These are phyloP conservation scores for Bradynema listronoti DNA, from an alignment of 1,140 invertebrate species.

Conservation along the genomic window DNA sequence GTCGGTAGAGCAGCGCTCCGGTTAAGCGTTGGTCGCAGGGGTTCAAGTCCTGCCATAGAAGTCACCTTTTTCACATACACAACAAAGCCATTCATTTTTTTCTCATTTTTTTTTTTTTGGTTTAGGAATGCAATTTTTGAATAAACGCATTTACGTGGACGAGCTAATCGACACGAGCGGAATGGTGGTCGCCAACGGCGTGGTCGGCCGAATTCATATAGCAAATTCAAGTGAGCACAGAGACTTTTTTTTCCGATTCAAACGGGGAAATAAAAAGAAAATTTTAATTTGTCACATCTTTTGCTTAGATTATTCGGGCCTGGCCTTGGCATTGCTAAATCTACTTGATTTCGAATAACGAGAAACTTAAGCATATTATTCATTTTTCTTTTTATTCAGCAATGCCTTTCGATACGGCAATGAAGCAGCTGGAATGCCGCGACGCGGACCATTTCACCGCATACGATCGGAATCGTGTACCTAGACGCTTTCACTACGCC, in stretches of 20 bases:
- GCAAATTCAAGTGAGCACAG: conserved; percentile 27
- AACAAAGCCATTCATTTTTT: neutral
- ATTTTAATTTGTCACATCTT: conserved; percentile 12
- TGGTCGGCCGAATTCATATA: conserved; percentile 34
- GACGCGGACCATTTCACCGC: neutral
- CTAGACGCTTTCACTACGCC: conserved; percentile 28
- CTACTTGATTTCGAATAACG: too few relatives aligned
- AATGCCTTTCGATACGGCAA: neutral
- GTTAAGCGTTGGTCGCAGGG: neutral
- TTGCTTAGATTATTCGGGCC: too few relatives aligned
- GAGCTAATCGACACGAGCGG: conserved; percentile 29
- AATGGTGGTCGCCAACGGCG: conserved; percentile 32
- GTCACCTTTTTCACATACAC: too few relatives aligned
- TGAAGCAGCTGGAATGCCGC: conserved; percentile 4
- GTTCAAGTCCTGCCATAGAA: too few relatives aligned
- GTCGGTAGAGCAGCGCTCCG: too few relatives aligned
- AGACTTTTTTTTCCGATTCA: conserved; percentile 20
- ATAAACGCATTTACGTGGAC: conserved; percentile 35
- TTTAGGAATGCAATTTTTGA: conserved; percentile 39
- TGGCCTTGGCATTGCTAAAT: too few relatives aligned
- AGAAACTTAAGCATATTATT: too few relatives aligned
- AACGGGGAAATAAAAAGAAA: conserved; percentile 23
- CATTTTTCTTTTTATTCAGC: too few relatives aligned
- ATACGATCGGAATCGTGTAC: neutral
- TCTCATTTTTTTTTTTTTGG: neutral